Conservation (phyloP, 2,797 vertebrate species). For the Chloroceryle amazona region DNA sequence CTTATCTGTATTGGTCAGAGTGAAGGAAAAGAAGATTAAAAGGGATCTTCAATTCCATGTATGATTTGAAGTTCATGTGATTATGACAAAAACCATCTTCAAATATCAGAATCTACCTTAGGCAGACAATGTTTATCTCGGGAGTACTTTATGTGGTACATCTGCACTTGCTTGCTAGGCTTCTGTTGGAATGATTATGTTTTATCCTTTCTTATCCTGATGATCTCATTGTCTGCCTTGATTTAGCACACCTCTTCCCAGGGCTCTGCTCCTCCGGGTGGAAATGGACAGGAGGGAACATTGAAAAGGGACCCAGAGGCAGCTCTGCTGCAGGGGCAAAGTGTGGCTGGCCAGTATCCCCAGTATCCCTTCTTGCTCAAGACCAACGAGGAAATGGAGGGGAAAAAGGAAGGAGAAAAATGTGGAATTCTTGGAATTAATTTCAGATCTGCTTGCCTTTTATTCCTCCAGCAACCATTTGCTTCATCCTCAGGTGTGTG, state of each 20-base stretch:
- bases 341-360: not conserved
- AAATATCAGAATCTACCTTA: not conserved
- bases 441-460: not conserved
- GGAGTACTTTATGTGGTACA: not conserved
- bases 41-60: not conserved
- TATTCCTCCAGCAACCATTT: not conserved
- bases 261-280: not conserved
- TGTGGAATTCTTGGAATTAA: not conserved
- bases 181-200: not conserved
- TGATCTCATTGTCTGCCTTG: not conserved
- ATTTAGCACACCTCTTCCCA: not conserved
- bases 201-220: not conserved
- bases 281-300: not conserved
- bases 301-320: rapidly evolving
- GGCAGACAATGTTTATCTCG: not conserved
- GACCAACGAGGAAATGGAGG: not conserved
- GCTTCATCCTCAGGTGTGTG: not conserved
- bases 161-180: not conserved
- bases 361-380: not conserved
- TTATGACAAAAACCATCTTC: not conserved
- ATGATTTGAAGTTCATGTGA: not conserved
- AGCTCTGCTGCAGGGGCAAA: not conserved
- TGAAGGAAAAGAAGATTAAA: not conserved
- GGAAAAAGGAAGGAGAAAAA: not conserved
- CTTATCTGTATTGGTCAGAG: not conserved